Evolutionary conservation across 2,888 invertebrate genomes (phyloP).

Genomic region (Heliconius ethilla): DNA sequence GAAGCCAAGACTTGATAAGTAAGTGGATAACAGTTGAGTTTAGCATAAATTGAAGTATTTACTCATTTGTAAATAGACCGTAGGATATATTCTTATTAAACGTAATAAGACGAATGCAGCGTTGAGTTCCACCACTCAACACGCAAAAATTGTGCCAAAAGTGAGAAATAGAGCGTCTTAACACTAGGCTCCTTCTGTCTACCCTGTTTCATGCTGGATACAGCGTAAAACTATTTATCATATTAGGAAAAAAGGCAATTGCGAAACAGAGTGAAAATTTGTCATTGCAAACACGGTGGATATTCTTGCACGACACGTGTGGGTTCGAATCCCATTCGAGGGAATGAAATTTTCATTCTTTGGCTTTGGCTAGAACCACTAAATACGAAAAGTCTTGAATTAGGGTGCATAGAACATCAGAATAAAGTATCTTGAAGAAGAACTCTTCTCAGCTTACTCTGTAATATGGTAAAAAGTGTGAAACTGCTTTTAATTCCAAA

Average conservation of each 20-base stretch:
- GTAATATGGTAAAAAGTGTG: too few species aligned
- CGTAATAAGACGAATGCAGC: too few species aligned
- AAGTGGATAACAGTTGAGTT: conserved; percentile 43
- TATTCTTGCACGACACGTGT: background rate
- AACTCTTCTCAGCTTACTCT: too few species aligned
- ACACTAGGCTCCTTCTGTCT: too few species aligned
- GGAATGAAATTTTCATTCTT: background rate
- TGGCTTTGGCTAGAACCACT: background rate
- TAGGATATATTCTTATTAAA: background rate
- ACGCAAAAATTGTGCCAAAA: background rate
- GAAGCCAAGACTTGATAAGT: conserved; percentile 46
- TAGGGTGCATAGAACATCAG: too few species aligned
- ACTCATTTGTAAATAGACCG: conserved; percentile 32
- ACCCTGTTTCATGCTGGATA: background rate
- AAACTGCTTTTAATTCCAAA: too few species aligned
- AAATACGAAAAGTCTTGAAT: too few species aligned
- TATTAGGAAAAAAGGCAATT: too few species aligned
- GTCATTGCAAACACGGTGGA: too few species aligned
- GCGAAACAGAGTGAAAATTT: too few species aligned
- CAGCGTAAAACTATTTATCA: background rate
- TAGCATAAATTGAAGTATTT: conserved; percentile 46
- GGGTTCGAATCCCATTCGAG: background rate
- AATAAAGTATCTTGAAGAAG: too few species aligned
- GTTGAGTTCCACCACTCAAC: too few species aligned
- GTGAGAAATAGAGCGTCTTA: background rate